Conservation (phyloP, 2,888 invertebrate species). For the Schizaphis graminum region DNA sequence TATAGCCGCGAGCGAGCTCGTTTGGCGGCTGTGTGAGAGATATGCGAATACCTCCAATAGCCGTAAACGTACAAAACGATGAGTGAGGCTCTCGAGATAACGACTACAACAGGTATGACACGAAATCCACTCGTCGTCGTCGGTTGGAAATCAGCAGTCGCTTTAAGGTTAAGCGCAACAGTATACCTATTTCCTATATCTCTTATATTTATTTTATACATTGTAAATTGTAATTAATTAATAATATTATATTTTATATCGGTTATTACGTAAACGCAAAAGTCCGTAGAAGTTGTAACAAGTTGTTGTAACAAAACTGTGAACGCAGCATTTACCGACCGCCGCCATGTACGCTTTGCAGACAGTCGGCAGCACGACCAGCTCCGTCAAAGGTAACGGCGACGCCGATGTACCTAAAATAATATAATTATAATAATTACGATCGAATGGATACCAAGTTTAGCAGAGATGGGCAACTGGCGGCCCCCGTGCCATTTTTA, state of each 20-base stretch:
- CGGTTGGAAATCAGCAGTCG: conserved; percentile 2
- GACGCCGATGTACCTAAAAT: not conserved
- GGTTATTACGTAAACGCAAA: not conserved
- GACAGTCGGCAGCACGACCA: conserved; percentile 59
- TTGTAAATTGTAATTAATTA: not conserved
- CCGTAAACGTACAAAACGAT: not conserved
- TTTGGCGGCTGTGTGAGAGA: not conserved
- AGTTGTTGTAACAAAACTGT: not conserved
- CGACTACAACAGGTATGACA: not conserved
- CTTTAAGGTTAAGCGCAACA: not conserved
- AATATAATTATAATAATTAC: conserved; percentile 10
- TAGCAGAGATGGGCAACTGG: too few relatives aligned
- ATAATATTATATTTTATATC: not conserved
- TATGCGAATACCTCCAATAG: not conserved
- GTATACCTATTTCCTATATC: not conserved
- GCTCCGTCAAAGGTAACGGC: conserved; percentile 57
- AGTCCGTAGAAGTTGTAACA: not conserved
- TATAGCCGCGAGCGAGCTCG: not conserved
- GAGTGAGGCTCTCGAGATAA: conserved; percentile 47
- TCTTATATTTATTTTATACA: too few relatives aligned
- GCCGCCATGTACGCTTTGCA: conserved; percentile 53
- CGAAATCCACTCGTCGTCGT: not conserved
- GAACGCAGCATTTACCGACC: not conserved
- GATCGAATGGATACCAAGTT: not conserved
- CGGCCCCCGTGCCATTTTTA: too few relatives aligned